Conservation (phyloP, 2,797 vertebrate species). For the Scyliorhinus canicula region DNA sequence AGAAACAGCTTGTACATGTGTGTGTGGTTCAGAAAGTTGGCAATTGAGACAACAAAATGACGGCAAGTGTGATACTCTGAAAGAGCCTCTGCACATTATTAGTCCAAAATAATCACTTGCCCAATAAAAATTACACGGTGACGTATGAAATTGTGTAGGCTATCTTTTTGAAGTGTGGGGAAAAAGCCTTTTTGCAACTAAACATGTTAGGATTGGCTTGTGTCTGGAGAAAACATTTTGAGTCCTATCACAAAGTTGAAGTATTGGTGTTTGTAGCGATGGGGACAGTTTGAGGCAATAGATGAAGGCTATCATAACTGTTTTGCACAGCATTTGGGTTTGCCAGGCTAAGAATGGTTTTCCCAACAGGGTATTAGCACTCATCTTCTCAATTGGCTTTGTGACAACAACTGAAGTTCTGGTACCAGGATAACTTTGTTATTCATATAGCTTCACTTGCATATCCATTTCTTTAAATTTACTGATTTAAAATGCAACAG, state of each 20-base stretch:
- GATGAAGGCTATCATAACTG: not conserved
- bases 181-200: not conserved
- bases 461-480: not conserved
- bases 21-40: not conserved
- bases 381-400: not conserved
- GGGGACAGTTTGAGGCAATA: not conserved
- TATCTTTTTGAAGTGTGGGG: not conserved
- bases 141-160: not conserved
- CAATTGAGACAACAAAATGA: not conserved
- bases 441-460: not conserved
- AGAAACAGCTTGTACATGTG: not conserved
- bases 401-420: not conserved
- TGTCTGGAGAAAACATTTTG: not conserved
- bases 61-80: not conserved
- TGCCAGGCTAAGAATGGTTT: not conserved
- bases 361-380: not conserved
- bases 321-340: not conserved
- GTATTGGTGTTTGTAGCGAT: not conserved
- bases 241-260: not conserved
- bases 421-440: not conserved
- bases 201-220: not conserved
- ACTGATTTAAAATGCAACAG: not conserved
- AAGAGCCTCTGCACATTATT: not conserved
- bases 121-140: not conserved
- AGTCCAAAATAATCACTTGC: not conserved